Base-by-base conservation (phyloP, 2,797 vertebrate genomes). In the Garrulus glandarius region DNA sequence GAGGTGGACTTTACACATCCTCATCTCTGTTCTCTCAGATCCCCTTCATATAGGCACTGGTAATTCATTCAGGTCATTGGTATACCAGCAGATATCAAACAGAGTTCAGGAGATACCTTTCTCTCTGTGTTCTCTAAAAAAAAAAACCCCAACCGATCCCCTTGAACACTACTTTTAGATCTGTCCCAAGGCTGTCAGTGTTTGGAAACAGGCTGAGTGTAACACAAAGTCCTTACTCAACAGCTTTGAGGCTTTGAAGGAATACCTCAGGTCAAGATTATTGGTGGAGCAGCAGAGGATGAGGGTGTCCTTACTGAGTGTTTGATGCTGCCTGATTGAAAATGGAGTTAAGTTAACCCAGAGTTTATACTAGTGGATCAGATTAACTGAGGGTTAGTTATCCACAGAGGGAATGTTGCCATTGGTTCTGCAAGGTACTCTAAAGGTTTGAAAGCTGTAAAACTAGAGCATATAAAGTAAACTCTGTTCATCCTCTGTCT, bases 401-500 rank as follows among this genome's bases (percentile, higher is more conserved):
- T 37, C 55, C 59, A 21, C 8, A 5, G 77, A 92, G 59, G 47
- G 81, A 77, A 61, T 85, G 75, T 92, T 94, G 81, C 47, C 60
- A 29, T 87, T 91, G 56, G 91, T 94, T 83, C 85, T 93, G 59
- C 55, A 65, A 92, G 90, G 72, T 96, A 68, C 93, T 96, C 84
- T 92, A 65, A 87, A 93, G 76, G 71, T 95, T 91, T 92, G 72
- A 87, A 96, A 93, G 75, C 85, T 92, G 44, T 93, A 85, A 89
- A 91, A 92, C 74, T 95, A 95, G 92, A 95, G 78, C 70, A 18
- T 95, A 81, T 84, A 60, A 95, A 95, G 88, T 94, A 91, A 95
- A 93, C 76, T 75, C 72, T 97, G 83, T 91, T 86, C 79, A 93
- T 76, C 68, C 91, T 95, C 86, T 97, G 89, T 95, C 95, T 96